Conservation (phyloP, 2,797 vertebrate genomes). For the Hippopotamyrus pictus region DNA sequence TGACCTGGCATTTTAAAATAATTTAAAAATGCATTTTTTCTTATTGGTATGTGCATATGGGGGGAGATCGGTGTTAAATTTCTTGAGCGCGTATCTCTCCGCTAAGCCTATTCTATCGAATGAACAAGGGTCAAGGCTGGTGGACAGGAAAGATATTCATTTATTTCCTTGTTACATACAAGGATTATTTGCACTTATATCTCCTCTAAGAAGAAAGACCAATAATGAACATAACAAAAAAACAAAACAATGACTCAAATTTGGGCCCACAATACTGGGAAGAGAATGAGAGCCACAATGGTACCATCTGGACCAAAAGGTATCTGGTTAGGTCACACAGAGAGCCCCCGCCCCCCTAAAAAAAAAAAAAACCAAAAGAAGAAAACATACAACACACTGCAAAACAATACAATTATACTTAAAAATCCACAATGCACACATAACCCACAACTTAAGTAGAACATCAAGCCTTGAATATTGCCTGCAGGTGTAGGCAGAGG, state of each 20-base stretch:
- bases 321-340: not conserved
- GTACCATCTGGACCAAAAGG: not conserved
- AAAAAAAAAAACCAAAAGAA: not conserved
- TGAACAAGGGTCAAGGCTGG: not conserved
- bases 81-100: not conserved
- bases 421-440: not conserved
- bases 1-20: not conserved
- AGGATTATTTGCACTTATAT: not conserved
- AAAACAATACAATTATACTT: not conserved
- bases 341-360: not conserved
- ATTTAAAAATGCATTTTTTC: not conserved
- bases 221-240: not conserved
- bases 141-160: not conserved
- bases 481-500: not conserved
- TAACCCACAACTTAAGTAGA: not conserved
- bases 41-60: not conserved
- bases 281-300: not conserved
- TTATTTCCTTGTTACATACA: not conserved
- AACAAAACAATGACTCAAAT: not conserved
- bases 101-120: not conserved
- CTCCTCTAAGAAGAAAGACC: not conserved
- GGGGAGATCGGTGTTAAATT: not conserved
- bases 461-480: not conserved
- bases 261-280: not conserved
- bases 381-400: not conserved